Evolutionary conservation across 2,113 vertebrate genomes (phyloP), one percentile per base, ranked within the genome.

Genomic region (Merops nubicus): DNA sequence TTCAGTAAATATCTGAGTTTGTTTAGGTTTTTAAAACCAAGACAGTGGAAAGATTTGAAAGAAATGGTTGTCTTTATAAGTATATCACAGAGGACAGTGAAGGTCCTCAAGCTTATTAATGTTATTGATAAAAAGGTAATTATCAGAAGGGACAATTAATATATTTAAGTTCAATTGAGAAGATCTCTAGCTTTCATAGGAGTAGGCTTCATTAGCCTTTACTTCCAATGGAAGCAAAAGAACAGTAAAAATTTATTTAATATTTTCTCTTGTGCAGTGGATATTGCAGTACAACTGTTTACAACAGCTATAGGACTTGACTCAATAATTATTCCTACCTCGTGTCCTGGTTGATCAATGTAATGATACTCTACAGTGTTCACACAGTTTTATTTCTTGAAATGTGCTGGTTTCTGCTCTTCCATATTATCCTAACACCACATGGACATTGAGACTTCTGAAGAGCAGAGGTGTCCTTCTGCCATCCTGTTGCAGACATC

Each of bases 61-160:
- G 13, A 48, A 3, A 16, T 0, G 4, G 1, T 42, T 6, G 0
- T 36, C 17, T 78, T 28, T 12, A 7, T 34, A 57, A 43, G 7
- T 72, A 11, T 2, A 1, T 59, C 33, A n/a, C 16, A 45, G 63
- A 31, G 60, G 26, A 69, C 3, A 47, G n/a, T 59, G 29, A 6
- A 50, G 12, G 9, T 56, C 12, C 22, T 85, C 45, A 40, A 78
- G 26, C 12, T 82, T 28, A 12, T n/a, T 28, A 45, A 12, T 48
- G 16, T 69, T 29, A 20, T 6, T 56, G 47, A 53, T 34, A 42
- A 16, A 56, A 85, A 45, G 8, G 9, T 68, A 28, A 14, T 54
- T 26, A 3, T 64, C 22, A 0, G 40, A 28, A 54, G 4, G 77
- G 34, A 59, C 12, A 33, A 17, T 43, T 42, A 57, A 36, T 56